Base-by-base conservation (phyloP, 30 jellyfish, hydroid and myxozoan genomes). In the Cassiopea andromeda region DNA sequence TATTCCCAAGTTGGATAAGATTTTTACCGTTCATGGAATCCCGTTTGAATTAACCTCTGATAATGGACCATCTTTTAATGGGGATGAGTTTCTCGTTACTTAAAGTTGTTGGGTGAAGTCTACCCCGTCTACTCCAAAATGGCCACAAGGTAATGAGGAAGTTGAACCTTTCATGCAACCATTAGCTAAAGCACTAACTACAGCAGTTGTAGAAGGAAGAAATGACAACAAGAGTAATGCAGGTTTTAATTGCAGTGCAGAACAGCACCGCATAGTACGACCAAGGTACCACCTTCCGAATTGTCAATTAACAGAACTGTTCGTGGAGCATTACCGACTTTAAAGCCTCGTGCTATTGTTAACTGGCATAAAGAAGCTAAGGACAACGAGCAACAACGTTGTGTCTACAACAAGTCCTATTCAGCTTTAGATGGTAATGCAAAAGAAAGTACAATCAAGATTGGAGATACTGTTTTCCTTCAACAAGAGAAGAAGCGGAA, bases 61-160 rank as follows among this genome's bases (percentile, higher is more conserved):
- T 2, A 90, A 84, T 69, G 90, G 94, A 70, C 97, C 97, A 18
- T 90, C 97, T 49, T 89, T 57, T 60, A 69, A 81, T 61, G 93
- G 93, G 4, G 73, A 69, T 50, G 94, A 88, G 18, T 77, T 88
- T 58, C 92, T 78, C 64, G 80, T 18, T 88, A 50, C 85, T 66
- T 73, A 66, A 69, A 60, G 67, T 19, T 72, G 18, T 44, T 80
- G 73, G 94, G 94, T 64, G 60, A 46, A 54, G 58, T 66, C 14
- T 59, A 5, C 77, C 0, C 64, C 79, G 48, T 49, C 80, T 43
- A 87, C 91, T 17, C 91, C 90, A 78, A 60, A 69, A 77, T 75
- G 89, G 81, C 94, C 84, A 77, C 87, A 77, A 69, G 78, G 85
- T 58, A 88, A 88, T 59, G 90, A 76, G 50, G 88, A 60, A 50